Evolutionary conservation across 1,140 invertebrate genomes (phyloP).

Genomic region (Zaprionus taronus): DNA sequence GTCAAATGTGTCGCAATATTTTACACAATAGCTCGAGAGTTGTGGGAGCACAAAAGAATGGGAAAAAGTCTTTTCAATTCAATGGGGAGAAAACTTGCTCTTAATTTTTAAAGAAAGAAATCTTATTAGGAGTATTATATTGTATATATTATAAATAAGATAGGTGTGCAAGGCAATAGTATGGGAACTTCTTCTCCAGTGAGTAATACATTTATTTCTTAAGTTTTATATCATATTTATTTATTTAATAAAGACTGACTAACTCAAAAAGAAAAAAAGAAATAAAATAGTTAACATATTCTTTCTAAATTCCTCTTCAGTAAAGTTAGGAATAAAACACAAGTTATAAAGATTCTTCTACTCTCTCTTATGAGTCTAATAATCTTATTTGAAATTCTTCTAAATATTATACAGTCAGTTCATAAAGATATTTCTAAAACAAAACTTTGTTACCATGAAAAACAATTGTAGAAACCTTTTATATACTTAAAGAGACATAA

Average conservation of each 20-base stretch:
- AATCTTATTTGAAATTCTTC: too few relatives aligned
- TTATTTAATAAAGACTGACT: too few relatives aligned
- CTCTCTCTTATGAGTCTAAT: too few relatives aligned
- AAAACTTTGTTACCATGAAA: neutral
- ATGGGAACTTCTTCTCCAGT: rapidly evolving
- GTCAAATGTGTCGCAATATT: neutral
- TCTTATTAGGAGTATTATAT: neutral
- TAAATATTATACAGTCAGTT: neutral
- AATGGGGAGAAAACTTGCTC: neutral
- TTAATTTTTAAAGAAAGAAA: neutral
- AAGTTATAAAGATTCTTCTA: too few relatives aligned
- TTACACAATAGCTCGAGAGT: neutral
- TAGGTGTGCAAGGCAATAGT: too few relatives aligned
- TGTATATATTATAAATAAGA: too few relatives aligned
- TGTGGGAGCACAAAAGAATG: neutral
- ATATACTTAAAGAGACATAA: too few relatives aligned
- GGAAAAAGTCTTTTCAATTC: neutral
- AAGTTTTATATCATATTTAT: neutral
- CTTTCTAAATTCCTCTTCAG: too few relatives aligned
- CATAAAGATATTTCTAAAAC: neutral
- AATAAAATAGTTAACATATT: neutral
- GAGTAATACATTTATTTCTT: neutral
- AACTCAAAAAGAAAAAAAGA: neutral
- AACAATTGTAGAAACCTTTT: neutral
- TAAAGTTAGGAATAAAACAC: too few relatives aligned